These are phyloP conservation scores for Chionodraco myersi DNA, from an alignment of 2,113 vertebrate species.

Conservation along the genomic window DNA sequence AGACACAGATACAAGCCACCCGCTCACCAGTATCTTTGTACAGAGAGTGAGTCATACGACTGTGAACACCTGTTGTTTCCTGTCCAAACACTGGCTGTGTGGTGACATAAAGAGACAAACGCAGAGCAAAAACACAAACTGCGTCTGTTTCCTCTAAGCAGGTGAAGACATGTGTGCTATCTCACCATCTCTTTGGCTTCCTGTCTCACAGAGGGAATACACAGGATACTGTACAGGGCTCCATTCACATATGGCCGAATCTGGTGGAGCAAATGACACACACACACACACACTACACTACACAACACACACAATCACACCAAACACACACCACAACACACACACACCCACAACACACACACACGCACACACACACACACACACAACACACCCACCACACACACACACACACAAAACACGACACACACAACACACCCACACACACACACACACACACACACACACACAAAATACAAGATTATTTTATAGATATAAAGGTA, in stretches of 20 bases:
- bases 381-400: too few species aligned
- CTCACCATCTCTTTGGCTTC: conserved; percentile 97
- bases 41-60: conserved; percentile 10
- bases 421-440: not conserved
- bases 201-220: conserved; percentile 88
- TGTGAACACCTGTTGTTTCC: conserved; percentile 17
- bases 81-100: not conserved
- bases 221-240: conserved; percentile 93
- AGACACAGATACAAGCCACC: not conserved
- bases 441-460: not conserved
- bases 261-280: conserved; percentile 74
- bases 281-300: not conserved
- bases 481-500: not conserved
- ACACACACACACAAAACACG: not conserved
- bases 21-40: not conserved
- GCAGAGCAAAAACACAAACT: conserved; percentile 44
- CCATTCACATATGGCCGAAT: conserved; percentile 95
- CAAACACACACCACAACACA: not conserved
- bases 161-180: conserved; percentile 49
- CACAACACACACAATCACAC: not conserved
- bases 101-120: conserved; percentile 38
- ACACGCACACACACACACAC: not conserved
- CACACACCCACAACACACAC: conserved; percentile 2
- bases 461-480: not conserved
- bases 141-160: conserved; percentile 35